These are phyloP conservation scores for Sarcophaga subvicina DNA, from an alignment of 2,888 invertebrate genomes.

Conservation along the genomic window DNA sequence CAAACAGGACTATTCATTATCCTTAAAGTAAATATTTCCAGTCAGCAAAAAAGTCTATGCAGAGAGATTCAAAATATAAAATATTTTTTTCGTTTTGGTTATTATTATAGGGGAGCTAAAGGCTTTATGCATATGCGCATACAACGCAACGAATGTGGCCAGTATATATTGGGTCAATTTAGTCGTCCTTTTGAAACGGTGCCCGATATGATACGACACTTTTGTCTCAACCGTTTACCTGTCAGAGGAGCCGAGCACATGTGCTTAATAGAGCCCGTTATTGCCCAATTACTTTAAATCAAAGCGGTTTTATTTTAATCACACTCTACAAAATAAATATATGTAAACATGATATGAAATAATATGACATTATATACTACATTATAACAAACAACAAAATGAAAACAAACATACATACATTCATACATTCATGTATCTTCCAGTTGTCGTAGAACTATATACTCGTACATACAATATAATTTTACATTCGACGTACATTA, in stretches of 20 bases:
- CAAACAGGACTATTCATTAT: constrained; percentile 95
- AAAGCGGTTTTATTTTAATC: not conserved
- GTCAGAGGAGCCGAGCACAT: constrained; percentile 98
- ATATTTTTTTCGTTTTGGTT: not conserved
- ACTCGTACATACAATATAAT: constrained; percentile 27
- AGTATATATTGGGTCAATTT: constrained; percentile 95
- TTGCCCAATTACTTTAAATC: constrained; percentile 88
- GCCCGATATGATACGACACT: constrained; percentile 97
- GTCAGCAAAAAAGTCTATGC: not conserved
- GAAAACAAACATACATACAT: constrained; percentile 36
- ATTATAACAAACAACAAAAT: constrained; percentile 6
- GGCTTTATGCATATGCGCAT: constrained; percentile 99
- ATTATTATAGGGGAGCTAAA: constrained; percentile 89
- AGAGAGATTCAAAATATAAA: not conserved
- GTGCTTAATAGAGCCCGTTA: constrained; percentile 95
- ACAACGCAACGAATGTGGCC: constrained; percentile 89
- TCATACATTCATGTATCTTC: constrained; percentile 49
- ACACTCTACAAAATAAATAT: not conserved
- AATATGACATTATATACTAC: not conserved
- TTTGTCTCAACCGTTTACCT: constrained; percentile 95
- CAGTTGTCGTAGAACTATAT: constrained; percentile 57
- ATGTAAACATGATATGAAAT: not conserved
- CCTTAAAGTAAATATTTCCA: constrained; percentile 91
- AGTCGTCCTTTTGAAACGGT: constrained; percentile 95
- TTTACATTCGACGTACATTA: constrained; percentile 10